These are phyloP conservation scores for Nineta flava DNA, from an alignment of 2,888 invertebrate genomes.

Conservation along the genomic window DNA sequence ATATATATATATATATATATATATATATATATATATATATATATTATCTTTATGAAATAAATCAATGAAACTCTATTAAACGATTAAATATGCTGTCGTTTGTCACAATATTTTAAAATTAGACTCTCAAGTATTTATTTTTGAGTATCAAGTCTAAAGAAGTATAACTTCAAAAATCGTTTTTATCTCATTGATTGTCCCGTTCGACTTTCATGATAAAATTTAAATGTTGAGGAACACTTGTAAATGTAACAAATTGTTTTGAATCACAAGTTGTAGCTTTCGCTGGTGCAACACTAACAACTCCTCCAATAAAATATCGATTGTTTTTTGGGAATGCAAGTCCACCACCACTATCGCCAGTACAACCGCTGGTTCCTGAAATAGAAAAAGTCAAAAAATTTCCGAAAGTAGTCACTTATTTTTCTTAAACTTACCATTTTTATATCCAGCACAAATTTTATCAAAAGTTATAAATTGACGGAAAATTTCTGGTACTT, in stretches of 20 bases:
- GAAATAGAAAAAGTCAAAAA: neutral
- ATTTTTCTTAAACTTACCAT: neutral
- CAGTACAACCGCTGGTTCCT: constrained; percentile 2
- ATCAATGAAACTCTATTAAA: no score
- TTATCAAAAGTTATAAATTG: neutral
- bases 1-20: no score
- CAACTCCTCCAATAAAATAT: constrained; percentile 2
- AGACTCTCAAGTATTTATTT: no score
- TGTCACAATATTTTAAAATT: no score
- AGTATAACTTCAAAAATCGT: no score
- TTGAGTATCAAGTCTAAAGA: no score
- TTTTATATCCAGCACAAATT: neutral
- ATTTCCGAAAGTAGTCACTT: neutral
- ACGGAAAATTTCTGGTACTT: constrained; percentile 10
- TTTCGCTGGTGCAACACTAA: constrained; percentile 1
- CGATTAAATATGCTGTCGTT: no score
- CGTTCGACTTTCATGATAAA: neutral
- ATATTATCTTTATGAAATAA: no score
- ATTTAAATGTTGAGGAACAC: neutral
- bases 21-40: no score
- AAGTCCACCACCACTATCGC: constrained; percentile 5
- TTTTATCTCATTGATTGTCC: no score
- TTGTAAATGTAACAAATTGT: neutral
- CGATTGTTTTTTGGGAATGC: neutral
- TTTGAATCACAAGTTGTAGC: constrained; percentile 4